phyloP scores from a whole-genome alignment of 2,797 vertebrate genomes.

The Spinibarbus caldwelli region DNA sequence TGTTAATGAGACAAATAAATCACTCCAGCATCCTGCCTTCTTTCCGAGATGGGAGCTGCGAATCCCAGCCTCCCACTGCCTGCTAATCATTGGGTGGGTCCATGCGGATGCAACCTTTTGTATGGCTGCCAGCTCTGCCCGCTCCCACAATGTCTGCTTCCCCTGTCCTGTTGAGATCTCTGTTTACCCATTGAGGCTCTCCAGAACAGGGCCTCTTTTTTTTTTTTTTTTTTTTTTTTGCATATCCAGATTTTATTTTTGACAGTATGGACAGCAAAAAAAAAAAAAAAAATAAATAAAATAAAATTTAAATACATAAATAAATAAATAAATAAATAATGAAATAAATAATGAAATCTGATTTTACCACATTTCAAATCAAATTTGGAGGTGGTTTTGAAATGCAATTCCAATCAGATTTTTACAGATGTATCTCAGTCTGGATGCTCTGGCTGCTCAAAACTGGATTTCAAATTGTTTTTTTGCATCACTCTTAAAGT shows the following conservation, averaged over 20 bases:
- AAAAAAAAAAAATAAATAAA: too few species aligned
- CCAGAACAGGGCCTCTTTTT: conserved; percentile 21
- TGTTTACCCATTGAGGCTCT: conserved; percentile 46
- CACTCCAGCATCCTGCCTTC: conserved; percentile 34
- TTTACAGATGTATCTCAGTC: neutral
- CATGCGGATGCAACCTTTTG: conserved; percentile 48
- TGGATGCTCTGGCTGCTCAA: neutral
- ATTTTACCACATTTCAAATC: too few species aligned
- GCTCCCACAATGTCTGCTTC: conserved; percentile 43
- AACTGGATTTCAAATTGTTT: too few species aligned
- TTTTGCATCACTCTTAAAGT: neutral
- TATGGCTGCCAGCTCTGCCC: conserved; percentile 48
- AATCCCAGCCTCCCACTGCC: conserved; percentile 41
- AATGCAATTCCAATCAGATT: too few species aligned
- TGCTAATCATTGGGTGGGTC: conserved; percentile 54
- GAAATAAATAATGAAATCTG: too few species aligned
- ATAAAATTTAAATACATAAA: too few species aligned
- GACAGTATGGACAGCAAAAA: too few species aligned
- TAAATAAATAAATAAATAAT: too few species aligned
- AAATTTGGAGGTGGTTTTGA: neutral
- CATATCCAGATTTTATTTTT: too few species aligned
- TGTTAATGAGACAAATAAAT: conserved; percentile 59
- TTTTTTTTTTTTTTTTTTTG: neutral
- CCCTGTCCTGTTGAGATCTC: conserved; percentile 38
- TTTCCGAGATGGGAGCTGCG: conserved; percentile 23